These are phyloP conservation scores for Oxyteleia sp. DNA, from an alignment of 2,888 invertebrate genomes.

Conservation along the genomic window DNA sequence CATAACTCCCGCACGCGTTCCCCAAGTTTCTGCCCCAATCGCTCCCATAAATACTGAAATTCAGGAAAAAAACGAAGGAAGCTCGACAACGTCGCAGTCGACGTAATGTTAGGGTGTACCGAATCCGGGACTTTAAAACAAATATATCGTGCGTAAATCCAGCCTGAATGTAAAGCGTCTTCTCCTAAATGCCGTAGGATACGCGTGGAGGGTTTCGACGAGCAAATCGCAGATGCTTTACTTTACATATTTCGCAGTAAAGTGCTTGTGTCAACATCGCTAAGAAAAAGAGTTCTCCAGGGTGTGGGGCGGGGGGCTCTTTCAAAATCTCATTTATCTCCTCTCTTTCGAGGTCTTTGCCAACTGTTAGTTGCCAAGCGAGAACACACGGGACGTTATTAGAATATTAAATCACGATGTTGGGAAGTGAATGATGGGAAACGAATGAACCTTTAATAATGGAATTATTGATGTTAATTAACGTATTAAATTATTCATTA, in stretches of 20 bases:
- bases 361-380: constrained; percentile 34
- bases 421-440: constrained; percentile 19
- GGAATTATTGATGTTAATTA: constrained; percentile 51
- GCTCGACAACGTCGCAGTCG: too few relatives aligned
- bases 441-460: constrained; percentile 30
- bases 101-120: too few relatives aligned
- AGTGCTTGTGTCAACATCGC: constrained; percentile 75
- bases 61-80: too few relatives aligned
- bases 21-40: too few relatives aligned
- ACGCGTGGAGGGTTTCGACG: too few relatives aligned
- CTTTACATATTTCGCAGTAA: constrained; percentile 80
- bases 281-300: constrained; percentile 66
- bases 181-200: too few relatives aligned
- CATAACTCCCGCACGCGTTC: too few relatives aligned
- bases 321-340: constrained; percentile 72
- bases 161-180: too few relatives aligned
- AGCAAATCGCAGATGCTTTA: too few relatives aligned
- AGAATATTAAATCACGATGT: constrained; percentile 11
- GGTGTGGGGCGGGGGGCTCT: constrained; percentile 29
- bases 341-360: constrained; percentile 33
- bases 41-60: too few relatives aligned
- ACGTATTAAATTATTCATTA: constrained; percentile 26
- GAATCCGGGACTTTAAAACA: too few relatives aligned
- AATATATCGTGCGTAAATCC: too few relatives aligned
- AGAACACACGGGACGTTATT: constrained; percentile 35